Evolutionary conservation across 2,797 vertebrate species (phyloP), one percentile per base, ranked within the genome.

Genomic region (Dermochelys coriacea): DNA sequence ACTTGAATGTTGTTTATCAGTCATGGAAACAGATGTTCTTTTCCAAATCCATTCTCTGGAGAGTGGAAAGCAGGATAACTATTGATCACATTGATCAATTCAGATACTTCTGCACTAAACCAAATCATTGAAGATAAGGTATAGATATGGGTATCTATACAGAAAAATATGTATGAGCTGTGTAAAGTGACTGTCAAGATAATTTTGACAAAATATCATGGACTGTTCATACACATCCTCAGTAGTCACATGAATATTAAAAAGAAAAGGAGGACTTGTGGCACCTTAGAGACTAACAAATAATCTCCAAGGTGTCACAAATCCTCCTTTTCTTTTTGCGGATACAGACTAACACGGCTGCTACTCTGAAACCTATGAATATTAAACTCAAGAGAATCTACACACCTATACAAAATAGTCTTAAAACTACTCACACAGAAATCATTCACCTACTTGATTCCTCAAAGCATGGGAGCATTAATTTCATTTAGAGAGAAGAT

Each of bases 321-420:
- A 37, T 37, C 37, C 37, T 37, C 37, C 37, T 37, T 37, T 37
- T 37, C 37, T 37, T 37, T 37, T 37, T 37, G 37, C 37, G 37
- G 37, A 37, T 37, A 37, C 37, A 37, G 37, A 37, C 37, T 37
- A 37, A 37, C 37, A 37, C 37, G 37, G 37, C 37, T 37, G 37
- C 37, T 37, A 37, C 37, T 37, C 37, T 37, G 37, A 37, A 37
- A 37, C 37, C 37, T 37, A 92, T 18, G 34, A 79, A 47, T 49
- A 85, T 1, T 0, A 49, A 80, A 12, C 34, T 82, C 68, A 57
- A 47, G 31, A 25, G 2, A 82, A 74, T 11, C 0, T 1, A 88
- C 14, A 11, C 16, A 37, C 7, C 0, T 1, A 88, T 15, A 9
- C 27, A 37, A 54, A 94, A 83, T 77, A 8, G n/a, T 78, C 5